phyloP scores from a whole-genome alignment of 2,113 vertebrate genomes.

The Neolamprologus ventralis region DNA sequence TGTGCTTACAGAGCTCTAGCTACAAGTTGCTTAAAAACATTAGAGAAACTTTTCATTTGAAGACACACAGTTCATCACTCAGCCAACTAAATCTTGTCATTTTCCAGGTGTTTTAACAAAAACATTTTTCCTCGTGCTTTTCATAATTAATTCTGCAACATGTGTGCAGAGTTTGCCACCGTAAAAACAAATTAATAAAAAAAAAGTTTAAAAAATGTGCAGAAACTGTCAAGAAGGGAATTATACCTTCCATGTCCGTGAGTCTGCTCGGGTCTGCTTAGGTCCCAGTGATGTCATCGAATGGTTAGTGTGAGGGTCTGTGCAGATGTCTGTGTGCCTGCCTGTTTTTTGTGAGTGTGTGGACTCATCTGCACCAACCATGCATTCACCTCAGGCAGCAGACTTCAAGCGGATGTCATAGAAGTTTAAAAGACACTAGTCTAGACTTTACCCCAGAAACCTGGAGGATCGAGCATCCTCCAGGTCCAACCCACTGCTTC shows the following conservation, averaged over 20 bases:
- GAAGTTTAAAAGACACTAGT: not conserved
- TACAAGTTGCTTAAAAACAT: not conserved
- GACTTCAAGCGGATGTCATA: not conserved
- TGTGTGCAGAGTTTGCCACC: not conserved
- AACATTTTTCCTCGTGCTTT: not conserved
- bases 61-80: not conserved
- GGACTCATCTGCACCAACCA: not conserved
- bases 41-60: not conserved
- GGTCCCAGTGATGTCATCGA: not conserved
- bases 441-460: not conserved
- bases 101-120: not conserved
- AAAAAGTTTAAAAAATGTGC: not conserved
- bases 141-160: not conserved
- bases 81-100: not conserved
- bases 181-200: not conserved
- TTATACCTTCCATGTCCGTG: not conserved
- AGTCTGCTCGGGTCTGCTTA: not conserved
- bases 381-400: not conserved
- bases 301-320: not conserved
- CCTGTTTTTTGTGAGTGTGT: not conserved
- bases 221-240: not conserved
- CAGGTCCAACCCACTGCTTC: not conserved
- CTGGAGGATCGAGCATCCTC: not conserved
- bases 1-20: not conserved
- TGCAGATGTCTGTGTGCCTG: not conserved